A percentile compares a stretch with the other conserved stretches of the same genome.
Conservation (phyloP, 2,113 vertebrate genomes). For the Cnemophilus loriae region DNA sequence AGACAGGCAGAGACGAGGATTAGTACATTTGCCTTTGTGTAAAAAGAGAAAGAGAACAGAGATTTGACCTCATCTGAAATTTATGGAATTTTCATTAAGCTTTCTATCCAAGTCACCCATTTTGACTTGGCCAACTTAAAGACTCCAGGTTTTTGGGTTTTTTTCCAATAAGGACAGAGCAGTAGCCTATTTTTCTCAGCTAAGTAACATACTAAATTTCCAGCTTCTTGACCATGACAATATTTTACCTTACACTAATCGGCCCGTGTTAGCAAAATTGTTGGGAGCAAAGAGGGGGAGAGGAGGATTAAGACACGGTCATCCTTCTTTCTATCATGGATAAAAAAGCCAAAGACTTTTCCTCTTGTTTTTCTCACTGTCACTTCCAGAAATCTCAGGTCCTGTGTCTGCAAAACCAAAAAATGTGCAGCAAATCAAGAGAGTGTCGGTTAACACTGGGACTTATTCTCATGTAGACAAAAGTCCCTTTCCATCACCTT, state of each 20-base stretch:
- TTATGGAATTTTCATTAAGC: background rate
- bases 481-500: background rate
- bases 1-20: background rate
- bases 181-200: background rate
- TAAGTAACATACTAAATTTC: background rate
- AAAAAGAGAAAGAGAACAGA: background rate
- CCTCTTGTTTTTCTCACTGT: background rate
- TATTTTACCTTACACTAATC: background rate
- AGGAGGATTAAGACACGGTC: background rate
- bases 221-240: background rate
- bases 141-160: background rate
- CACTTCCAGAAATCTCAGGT: background rate
- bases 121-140: background rate
- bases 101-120: background rate
- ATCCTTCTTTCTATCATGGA: background rate
- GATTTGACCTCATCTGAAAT: background rate
- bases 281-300: background rate
- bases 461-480: background rate
- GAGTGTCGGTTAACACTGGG: background rate
- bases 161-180: background rate
- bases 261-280: background rate
- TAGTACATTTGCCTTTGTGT: background rate
- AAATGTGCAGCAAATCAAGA: background rate
- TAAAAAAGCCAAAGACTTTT: background rate
- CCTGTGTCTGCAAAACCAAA: background rate